These are phyloP conservation scores for Anniella stebbinsi DNA, from an alignment of 2,797 vertebrate species.

Conservation along the genomic window DNA sequence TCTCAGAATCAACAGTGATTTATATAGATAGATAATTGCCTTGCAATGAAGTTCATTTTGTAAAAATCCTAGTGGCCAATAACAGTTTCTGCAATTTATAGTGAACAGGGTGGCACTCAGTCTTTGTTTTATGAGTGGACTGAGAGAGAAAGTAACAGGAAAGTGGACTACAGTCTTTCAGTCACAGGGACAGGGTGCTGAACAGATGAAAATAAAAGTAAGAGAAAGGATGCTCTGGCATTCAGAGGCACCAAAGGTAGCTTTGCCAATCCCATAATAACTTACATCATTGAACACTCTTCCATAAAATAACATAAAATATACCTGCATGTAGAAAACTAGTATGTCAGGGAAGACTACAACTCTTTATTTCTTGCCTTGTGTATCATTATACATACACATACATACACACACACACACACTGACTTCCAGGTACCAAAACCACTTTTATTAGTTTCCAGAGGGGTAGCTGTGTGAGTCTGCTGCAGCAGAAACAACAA, in stretches of 20 bases:
- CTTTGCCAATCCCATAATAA: background rate
- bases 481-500: no score
- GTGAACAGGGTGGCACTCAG: background rate
- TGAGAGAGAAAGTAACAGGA: background rate
- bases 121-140: background rate
- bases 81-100: background rate
- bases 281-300: background rate
- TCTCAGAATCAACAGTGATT: no score
- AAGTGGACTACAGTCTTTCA: background rate
- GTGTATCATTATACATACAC: background rate
- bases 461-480: no score
- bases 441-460: background rate
- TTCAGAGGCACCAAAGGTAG: background rate
- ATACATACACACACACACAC: no score
- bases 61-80: background rate
- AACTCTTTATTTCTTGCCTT: background rate
- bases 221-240: background rate
- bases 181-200: background rate
- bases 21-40: background rate
- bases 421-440: background rate
- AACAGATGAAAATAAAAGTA: background rate
- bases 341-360: background rate
- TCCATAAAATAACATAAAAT: background rate
- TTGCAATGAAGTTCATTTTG: background rate
- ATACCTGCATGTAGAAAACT: background rate